A percentile compares a stretch with the other conserved stretches of the same genome.
phyloP scores from a whole-genome alignment of 2,113 vertebrate species.

The Phylloscopus trochiloides region DNA sequence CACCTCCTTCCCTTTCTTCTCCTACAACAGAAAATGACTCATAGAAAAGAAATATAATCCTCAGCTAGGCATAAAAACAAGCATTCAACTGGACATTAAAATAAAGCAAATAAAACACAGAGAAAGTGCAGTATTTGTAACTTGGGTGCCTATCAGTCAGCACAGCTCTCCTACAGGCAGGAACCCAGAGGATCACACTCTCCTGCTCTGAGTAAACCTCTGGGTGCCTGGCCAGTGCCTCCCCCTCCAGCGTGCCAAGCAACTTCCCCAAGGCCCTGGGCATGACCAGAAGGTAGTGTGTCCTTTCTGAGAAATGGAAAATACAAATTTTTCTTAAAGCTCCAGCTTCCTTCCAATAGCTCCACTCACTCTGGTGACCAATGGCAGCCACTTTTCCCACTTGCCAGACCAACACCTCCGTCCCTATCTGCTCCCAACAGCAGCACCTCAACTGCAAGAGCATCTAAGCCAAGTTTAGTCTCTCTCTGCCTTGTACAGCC shows the following conservation, averaged over 20 bases:
- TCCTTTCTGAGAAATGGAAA: neutral
- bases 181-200: neutral
- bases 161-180: neutral
- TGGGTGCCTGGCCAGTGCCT: neutral
- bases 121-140: neutral
- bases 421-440: accelerated
- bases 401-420: neutral
- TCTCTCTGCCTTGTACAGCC: neutral
- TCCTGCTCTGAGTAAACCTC: neutral
- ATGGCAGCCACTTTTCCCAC: neutral
- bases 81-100: neutral
- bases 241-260: neutral
- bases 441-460: neutral
- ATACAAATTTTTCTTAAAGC: neutral
- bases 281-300: neutral
- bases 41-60: neutral
- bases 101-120: neutral
- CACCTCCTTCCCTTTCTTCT: neutral
- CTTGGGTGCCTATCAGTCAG: neutral
- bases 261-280: neutral
- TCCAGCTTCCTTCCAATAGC: neutral
- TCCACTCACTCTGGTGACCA: neutral
- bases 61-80: neutral
- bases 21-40: neutral
- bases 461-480: neutral